phyloP scores from a whole-genome alignment of 2,888 invertebrate genomes.

The Drosophila yooni region DNA sequence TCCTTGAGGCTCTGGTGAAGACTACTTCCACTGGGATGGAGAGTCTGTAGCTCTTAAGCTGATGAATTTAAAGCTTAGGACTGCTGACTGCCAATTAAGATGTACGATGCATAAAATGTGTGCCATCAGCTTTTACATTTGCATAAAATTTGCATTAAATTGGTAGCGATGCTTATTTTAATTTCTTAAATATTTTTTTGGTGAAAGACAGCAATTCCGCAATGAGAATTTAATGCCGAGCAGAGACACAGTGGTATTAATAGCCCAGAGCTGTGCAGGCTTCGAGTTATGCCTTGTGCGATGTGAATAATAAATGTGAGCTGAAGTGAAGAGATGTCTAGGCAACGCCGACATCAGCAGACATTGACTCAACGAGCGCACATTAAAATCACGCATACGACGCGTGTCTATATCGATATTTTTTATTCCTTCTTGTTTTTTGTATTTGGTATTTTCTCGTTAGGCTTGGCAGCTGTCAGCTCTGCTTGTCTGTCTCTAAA shows the following conservation, averaged over 20 bases:
- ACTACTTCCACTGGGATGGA: slow-evolving; percentile 31
- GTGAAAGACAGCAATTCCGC: slow-evolving; percentile 1
- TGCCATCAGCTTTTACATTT: slow-evolving; percentile 21
- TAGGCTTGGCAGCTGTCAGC: slow-evolving; percentile 61
- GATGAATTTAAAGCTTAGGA: slow-evolving; percentile 34
- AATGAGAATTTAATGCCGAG: slow-evolving; percentile 31
- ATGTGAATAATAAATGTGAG: slow-evolving; percentile 45
- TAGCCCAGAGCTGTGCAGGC: slow-evolving; percentile 24
- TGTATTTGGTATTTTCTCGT: slow-evolving; percentile 3
- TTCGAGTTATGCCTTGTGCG: slow-evolving; percentile 20
- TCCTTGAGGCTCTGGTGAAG: slow-evolving; percentile 15
- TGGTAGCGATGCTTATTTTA: neutral
- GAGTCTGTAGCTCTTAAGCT: slow-evolving; percentile 25
- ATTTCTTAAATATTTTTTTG: slow-evolving; percentile 2
- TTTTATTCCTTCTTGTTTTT: neutral
- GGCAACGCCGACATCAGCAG: slow-evolving; percentile 39
- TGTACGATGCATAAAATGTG: slow-evolving; percentile 10
- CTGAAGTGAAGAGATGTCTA: slow-evolving; percentile 54
- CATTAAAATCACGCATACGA: slow-evolving; percentile 75
- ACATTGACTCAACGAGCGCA: slow-evolving; percentile 33
- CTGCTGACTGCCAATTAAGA: slow-evolving; percentile 18
- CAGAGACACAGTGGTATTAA: slow-evolving; percentile 19
- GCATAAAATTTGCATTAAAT: slow-evolving; percentile 44
- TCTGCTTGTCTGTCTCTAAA: slow-evolving; percentile 34
- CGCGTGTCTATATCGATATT: slow-evolving; percentile 54